These are phyloP conservation scores for Coptotermes formosanus DNA, from an alignment of 1,140 invertebrate species.

Conservation along the genomic window DNA sequence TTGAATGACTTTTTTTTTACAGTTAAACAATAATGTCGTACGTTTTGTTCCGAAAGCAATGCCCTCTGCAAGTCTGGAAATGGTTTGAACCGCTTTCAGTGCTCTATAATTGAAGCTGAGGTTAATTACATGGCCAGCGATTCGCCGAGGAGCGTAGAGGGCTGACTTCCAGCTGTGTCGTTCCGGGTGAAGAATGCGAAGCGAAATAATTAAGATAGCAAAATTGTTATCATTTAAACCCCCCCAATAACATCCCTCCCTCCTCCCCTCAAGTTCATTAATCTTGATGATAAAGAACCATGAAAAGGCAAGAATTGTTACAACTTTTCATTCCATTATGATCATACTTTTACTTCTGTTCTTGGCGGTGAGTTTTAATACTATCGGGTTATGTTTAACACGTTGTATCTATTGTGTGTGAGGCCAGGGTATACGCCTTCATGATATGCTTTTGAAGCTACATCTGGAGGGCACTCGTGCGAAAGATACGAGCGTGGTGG, in stretches of 20 bases:
- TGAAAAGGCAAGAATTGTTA: constrained; percentile 2
- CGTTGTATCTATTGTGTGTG: no score
- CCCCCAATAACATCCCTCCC: background rate
- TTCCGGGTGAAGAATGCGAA: constrained; percentile 13
- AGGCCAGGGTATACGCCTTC: no score
- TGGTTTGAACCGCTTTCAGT: background rate
- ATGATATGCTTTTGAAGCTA: no score
- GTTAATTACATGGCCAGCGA: constrained; percentile 9
- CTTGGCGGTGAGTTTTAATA: no score
- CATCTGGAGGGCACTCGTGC: no score
- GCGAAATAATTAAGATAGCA: constrained; percentile 1
- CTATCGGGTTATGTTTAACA: no score
- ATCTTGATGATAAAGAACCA: constrained; percentile 3
- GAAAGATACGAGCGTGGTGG: no score
- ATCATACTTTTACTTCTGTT: no score
- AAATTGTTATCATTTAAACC: background rate
- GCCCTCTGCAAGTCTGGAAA: background rate
- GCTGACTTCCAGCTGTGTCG: constrained; percentile 4
- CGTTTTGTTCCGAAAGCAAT: background rate
- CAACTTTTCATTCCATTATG: no score
- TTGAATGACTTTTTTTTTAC: background rate
- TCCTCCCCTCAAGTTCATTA: background rate
- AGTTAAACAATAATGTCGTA: background rate
- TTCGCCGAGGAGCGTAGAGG: background rate
- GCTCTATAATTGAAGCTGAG: constrained; percentile 16